Evolutionary conservation across 1,140 invertebrate species (phyloP), one percentile per base, ranked within the genome.

Genomic region (Drosophila cardini): DNA sequence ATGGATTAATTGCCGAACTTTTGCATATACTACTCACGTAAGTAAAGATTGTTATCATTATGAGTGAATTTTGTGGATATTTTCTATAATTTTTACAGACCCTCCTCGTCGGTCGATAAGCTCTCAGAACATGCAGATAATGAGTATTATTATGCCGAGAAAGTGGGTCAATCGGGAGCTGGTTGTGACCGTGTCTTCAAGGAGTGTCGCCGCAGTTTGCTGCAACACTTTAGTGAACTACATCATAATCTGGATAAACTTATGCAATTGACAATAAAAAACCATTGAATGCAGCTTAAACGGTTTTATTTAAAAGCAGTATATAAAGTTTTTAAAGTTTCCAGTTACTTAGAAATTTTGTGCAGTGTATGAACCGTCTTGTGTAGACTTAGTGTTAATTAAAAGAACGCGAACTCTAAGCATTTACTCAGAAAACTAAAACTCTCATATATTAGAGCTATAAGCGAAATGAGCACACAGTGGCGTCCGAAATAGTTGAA

Each of bases 11-110:
- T 72, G 94, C 94, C n/a, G 94, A 96, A 93, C 92, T 96, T 68
- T 91, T 96, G 21, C 95, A 96, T 84, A 93, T 95, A 74, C 89
- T 96, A 69, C 93, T 96, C 77, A 95, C 95, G 95, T 95, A 93
- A 94, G 94, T 85, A 9, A 11, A 15, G 8, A 11, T 4, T 5
- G 13, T 6, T 21, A 4, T 4, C 32, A 26, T 2, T 9, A 10
- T 3, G 4, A 18, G 4, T 1, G 9, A 0, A 2, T 11, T 9
- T 7, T 5, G 5, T 46, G 7, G 15, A 13, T 6, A 8, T 7
- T 13, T 21, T 1, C 4, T 78, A 26, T 64, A 56, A 36, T 13
- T 5, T 16, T 40, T 46, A 26, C 26, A 95, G 94, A 8, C 95
- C 95, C 36, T 96, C 95, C 4, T 93, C 93, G 2, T 96, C 94